Evolutionary conservation across 2,888 invertebrate genomes (phyloP).

Genomic region (Agonum fuliginosum): DNA sequence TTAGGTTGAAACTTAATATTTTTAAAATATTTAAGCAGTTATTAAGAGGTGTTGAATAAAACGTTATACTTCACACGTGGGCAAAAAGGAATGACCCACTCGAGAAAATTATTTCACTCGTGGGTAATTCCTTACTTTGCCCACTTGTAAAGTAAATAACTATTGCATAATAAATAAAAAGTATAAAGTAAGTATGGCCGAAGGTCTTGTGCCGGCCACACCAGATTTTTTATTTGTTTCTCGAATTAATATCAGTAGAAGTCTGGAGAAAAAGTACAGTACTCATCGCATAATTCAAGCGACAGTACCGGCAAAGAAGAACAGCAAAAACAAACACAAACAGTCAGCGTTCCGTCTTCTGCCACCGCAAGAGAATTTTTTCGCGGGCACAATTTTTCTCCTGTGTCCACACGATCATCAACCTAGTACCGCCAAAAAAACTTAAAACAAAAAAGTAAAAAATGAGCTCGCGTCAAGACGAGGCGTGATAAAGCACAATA

Average conservation of each 20-base stretch:
- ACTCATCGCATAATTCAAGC: constrained; percentile 34
- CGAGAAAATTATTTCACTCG: too few relatives aligned
- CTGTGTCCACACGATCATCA: constrained; percentile 19
- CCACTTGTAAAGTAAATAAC: too few relatives aligned
- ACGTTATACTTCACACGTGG: too few relatives aligned
- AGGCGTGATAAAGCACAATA: constrained; percentile 57
- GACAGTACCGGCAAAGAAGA: neutral
- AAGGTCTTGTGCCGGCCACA: neutral
- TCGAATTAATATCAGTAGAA: constrained; percentile 5
- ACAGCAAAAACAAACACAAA: constrained; percentile 35
- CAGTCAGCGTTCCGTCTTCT: constrained; percentile 12
- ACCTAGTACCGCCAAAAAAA: constrained; percentile 38
- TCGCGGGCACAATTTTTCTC: constrained; percentile 44
- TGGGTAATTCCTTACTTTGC: too few relatives aligned
- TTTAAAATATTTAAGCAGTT: too few relatives aligned
- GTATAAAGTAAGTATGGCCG: too few relatives aligned
- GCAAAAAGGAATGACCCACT: too few relatives aligned
- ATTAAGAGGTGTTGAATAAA: too few relatives aligned
- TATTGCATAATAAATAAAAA: too few relatives aligned
- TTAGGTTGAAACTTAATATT: too few relatives aligned
- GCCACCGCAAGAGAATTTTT: constrained; percentile 39
- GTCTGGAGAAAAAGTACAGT: constrained; percentile 18
- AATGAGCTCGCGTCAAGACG: constrained; percentile 49
- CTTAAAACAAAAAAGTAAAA: constrained; percentile 48
- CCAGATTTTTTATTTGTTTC: too few relatives aligned